Evolutionary conservation across 1,140 invertebrate species (phyloP).

Genomic region (Colletes latitarsis): DNA sequence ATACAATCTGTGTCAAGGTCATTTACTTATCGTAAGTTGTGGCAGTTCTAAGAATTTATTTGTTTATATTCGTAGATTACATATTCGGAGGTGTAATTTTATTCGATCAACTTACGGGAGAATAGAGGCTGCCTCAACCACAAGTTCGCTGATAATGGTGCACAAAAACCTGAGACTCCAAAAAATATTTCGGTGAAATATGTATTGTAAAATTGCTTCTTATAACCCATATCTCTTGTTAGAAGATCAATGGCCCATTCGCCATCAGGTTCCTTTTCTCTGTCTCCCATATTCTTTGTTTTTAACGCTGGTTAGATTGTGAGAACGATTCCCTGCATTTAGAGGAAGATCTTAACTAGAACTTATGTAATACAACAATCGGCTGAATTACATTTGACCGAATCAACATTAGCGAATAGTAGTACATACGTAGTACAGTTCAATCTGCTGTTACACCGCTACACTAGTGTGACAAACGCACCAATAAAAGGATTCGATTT

Average conservation of each 20-base stretch:
- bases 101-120: conserved; percentile 41
- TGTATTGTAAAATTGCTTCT: conserved; percentile 51
- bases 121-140: conserved; percentile 15
- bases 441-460: too few species aligned
- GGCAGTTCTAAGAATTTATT: background rate
- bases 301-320: too few species aligned
- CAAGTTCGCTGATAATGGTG: background rate
- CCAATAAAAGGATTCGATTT: too few species aligned
- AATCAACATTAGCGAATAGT: too few species aligned
- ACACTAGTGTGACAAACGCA: too few species aligned
- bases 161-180: background rate
- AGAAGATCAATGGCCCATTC: conserved; percentile 75
- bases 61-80: background rate
- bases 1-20: background rate
- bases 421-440: too few species aligned
- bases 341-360: background rate
- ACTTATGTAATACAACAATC: too few species aligned
- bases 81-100: background rate
- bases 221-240: conserved; percentile 51
- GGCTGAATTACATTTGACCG: too few species aligned
- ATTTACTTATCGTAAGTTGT: background rate
- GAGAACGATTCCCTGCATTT: background rate
- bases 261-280: conserved; percentile 53
- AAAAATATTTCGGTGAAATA: conserved; percentile 23
- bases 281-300: background rate